Percentiles rank a stretch among this genome's conserved stretches.
phyloP scores from a whole-genome alignment of 2,888 invertebrate genomes.

The Lissonota sp. region DNA sequence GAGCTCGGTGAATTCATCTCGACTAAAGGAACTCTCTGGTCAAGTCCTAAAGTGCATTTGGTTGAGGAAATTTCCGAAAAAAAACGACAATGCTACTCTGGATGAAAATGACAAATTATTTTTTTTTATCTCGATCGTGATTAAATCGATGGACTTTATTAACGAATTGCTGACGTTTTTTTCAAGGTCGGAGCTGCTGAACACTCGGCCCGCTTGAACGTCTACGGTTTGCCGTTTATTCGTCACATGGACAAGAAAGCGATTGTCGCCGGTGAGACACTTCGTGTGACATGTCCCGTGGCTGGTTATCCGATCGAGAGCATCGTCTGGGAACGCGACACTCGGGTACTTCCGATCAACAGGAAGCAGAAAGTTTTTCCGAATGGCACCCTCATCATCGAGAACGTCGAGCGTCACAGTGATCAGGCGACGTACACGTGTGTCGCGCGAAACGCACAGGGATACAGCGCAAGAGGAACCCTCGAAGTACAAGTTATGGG shows the following conservation, averaged over 20 bases:
- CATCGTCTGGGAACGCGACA: slow-evolving; percentile 97
- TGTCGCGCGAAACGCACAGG: slow-evolving; percentile 95
- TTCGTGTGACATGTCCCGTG: slow-evolving; percentile 96
- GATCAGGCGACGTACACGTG: slow-evolving; percentile 98
- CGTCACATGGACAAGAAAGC: slow-evolving; percentile 96
- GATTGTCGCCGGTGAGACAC: slow-evolving; percentile 95
- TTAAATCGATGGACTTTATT: no score
- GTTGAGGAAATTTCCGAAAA: no score
- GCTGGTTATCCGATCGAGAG: slow-evolving; percentile 97
- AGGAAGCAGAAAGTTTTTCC: slow-evolving; percentile 97
- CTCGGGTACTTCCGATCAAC: slow-evolving; percentile 95
- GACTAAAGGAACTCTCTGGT: no score
- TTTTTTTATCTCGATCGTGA: no score
- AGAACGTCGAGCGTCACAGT: slow-evolving; percentile 95
- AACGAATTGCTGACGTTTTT: no score
- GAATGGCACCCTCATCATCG: slow-evolving; percentile 96
- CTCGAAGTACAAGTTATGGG: slow-evolving; percentile 98
- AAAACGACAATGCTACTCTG: no score
- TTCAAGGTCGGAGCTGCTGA: slow-evolving; percentile 92
- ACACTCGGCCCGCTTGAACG: slow-evolving; percentile 94
- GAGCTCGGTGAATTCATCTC: no score
- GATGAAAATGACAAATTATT: no score
- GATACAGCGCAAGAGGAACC: slow-evolving; percentile 94
- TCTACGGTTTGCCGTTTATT: slow-evolving; percentile 95
- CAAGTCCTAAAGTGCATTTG: no score